Base-by-base conservation (phyloP, 2,113 vertebrate species). In the Morone chrysops region DNA sequence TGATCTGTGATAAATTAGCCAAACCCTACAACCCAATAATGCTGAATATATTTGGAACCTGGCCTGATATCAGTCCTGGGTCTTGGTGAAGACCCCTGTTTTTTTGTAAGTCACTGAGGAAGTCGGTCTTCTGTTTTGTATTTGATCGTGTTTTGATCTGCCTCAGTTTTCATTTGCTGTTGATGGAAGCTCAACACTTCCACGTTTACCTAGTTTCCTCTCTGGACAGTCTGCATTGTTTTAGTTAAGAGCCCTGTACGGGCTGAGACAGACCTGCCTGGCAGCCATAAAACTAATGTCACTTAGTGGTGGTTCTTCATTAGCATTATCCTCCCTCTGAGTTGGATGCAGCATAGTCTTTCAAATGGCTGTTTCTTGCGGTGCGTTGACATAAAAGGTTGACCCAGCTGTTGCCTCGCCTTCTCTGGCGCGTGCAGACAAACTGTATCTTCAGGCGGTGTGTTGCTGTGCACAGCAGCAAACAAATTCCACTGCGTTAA, bases 401-500 rank as follows among this genome's bases (percentile, higher is more conserved):
- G 45, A 75, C 63, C 61, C 72, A 74, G 76, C 77, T 78, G 86
- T 63, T 79, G 76, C 77, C 60, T 47, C n/a, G 4, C 69, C 41
- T 16, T 72, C 61, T 56, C 25, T 20, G 2, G 41, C 22, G 31
- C 16, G 20, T 67, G 50, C 43, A 80, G 61, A 78, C 65, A 61
- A 84, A 86, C 73, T n/a, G 63, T 59, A 18, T 70, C 68, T 77
- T 61, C 59, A 75, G 89, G 84, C 61, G 66, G 53, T 8, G 51
- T 10, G 71, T 53, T 60, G 65, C 66, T 79, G 71, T 60, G 59
- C 43, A 14, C 51, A 60, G 79, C 84, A 56, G 73, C 68, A 73
- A 73, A 86, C 68, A 63, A 73, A 87, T 77, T 77, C 51, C 61
- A 8, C 74, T 25, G 60, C 10, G 54, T 57, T 92, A 84, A 86